Evolutionary conservation across 2,113 vertebrate genomes (phyloP), one percentile per base, ranked within the genome.

Genomic region (Datnioides undecimradiatus): DNA sequence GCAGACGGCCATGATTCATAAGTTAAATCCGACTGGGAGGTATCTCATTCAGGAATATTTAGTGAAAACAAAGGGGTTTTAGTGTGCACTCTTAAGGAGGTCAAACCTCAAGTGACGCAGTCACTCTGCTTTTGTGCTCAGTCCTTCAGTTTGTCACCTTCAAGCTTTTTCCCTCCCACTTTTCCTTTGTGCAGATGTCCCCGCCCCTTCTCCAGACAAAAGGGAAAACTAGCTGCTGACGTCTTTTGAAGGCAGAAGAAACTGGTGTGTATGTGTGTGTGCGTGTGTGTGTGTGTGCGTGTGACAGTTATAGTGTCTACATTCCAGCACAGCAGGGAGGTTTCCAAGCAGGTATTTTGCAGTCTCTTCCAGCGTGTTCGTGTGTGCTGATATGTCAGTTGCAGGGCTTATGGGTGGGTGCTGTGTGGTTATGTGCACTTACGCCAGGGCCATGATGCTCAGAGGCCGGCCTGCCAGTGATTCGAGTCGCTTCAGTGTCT

Each of bases 401-500:
- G 25, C 5, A n/a, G 54, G 60, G 49, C 31, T 40, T 2, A 52
- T 76, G 14, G 6, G 34, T 14, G 11, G 7, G 34, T 65, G 51
- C 19, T 59, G 55, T 71, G 72, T 40, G 51, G 46, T 83, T 52
- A 5, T 17, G 48, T 43, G 66, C 88, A 97, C 97, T 93, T 92
- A 98, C 97, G 95, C 96, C 54, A 97, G 88, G 74, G 96, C 95
- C 93, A 97, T 97, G 88, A 97, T 96, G 91, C 96, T 97, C 3
- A 96, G 94, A 21, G 96, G 96, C 92, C 95, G 95, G 60, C 92
- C 89, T 17, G 95, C 95, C 46, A 95, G 82, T 2, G 96, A 96
- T 59, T 97, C 96, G 64, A 97, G 69, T 34, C 92, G 93, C 93
- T 96, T 97, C 33, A 95, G 94, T 41, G 95, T 95, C 69, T 96